Conservation (phyloP, 2,888 invertebrate species). For the Drosophila paramelanica region DNA sequence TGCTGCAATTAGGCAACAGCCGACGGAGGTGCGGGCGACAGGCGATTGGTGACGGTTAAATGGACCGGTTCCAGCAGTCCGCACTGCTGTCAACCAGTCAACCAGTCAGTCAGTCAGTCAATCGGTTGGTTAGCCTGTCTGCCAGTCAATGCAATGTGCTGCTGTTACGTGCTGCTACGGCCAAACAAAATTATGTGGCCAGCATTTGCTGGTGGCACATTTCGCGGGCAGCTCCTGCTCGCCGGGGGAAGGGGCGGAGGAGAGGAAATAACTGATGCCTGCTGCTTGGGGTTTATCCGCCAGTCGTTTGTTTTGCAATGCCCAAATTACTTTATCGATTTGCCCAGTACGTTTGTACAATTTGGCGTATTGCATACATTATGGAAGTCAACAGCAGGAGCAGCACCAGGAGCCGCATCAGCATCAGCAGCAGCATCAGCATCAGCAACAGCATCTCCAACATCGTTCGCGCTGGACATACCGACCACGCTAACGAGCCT, state of each 20-base stretch:
- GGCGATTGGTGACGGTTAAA: not conserved
- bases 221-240: slow-evolving; percentile 37
- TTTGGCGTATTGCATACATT: slow-evolving; percentile 77
- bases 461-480: slow-evolving; percentile 32
- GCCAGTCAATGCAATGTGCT: slow-evolving; percentile 33
- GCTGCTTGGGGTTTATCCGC: slow-evolving; percentile 17
- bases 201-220: slow-evolving; percentile 54
- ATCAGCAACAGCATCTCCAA: slow-evolving; percentile 1
- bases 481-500: slow-evolving; percentile 75
- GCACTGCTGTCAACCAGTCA: slow-evolving; percentile 12
- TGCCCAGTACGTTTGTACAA: slow-evolving; percentile 76
- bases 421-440: not conserved
- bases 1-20: slow-evolving; percentile 71
- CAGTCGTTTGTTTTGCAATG: slow-evolving; percentile 65
- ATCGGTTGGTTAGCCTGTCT: slow-evolving; percentile 33
- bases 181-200: slow-evolving; percentile 77
- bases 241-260: not conserved
- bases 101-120: slow-evolving; percentile 26
- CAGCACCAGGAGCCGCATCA: not conserved
- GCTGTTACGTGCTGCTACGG: slow-evolving; percentile 64
- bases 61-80: slow-evolving; percentile 11
- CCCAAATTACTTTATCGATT: slow-evolving; percentile 79
- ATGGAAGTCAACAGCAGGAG: slow-evolving; percentile 8
- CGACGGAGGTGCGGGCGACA: not conserved
- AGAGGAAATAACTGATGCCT: slow-evolving; percentile 10